Evolutionary conservation across 64 coral and sea anemone species (phyloP).

Genomic region (Trachythela sp.): DNA sequence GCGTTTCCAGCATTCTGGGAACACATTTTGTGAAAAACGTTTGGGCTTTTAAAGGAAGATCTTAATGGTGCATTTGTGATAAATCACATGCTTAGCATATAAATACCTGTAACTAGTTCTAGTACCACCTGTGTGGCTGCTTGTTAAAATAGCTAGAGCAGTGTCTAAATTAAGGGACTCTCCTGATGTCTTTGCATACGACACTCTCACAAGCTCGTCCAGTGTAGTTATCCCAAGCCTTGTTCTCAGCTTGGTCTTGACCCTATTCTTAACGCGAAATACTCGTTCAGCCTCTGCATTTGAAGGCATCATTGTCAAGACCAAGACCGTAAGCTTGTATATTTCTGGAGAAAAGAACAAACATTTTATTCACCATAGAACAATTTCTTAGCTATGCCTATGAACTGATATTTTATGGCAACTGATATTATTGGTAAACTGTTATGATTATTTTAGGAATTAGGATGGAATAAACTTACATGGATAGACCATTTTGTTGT

Average conservation of each 20-base stretch:
- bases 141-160: background rate
- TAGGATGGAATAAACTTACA: background rate
- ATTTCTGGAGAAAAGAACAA: background rate
- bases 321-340: background rate
- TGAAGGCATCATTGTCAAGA: background rate
- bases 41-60: too few relatives aligned
- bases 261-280: background rate
- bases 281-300: conserved; percentile 5
- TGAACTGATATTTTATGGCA: background rate
- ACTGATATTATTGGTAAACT: background rate
- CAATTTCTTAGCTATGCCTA: too few relatives aligned
- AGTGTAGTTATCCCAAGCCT: background rate
- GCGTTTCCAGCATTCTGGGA: too few relatives aligned
- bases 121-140: background rate
- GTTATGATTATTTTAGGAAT: background rate
- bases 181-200: background rate
- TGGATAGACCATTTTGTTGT: conserved; percentile 3
- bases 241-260: background rate
- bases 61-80: too few relatives aligned
- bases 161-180: background rate
- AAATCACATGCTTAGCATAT: too few relatives aligned
- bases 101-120: too few relatives aligned
- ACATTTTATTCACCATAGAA: background rate
- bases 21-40: too few relatives aligned
- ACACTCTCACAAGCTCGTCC: conserved; percentile 17